These are phyloP conservation scores for Neofelis nebulosa DNA, from an alignment of 2,113 vertebrate species.

Conservation along the genomic window DNA sequence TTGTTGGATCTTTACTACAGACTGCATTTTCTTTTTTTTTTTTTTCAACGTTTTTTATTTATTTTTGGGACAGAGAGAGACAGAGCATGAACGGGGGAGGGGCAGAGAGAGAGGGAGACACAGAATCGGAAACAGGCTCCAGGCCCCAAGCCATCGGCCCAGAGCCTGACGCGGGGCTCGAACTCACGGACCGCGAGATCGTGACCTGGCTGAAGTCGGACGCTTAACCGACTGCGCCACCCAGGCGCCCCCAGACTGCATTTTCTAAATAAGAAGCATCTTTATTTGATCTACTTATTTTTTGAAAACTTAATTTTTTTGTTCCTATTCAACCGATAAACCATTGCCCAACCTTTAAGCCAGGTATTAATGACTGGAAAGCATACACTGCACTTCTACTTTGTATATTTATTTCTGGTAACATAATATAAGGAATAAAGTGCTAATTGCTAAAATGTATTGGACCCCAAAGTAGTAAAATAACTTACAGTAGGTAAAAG, in stretches of 20 bases:
- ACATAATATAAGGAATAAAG: not conserved
- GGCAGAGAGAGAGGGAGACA: too few species aligned
- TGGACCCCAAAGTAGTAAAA: not conserved
- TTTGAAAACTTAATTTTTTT: not conserved
- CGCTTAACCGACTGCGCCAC: too few species aligned
- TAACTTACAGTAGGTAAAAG: not conserved
- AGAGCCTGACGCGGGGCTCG: too few species aligned
- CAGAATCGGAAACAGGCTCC: too few species aligned
- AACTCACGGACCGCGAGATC: too few species aligned
- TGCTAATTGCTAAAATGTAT: slow-evolving; percentile 7
- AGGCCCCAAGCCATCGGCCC: too few species aligned
- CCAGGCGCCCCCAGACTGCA: too few species aligned
- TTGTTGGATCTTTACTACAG: not conserved
- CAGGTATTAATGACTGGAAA: not conserved
- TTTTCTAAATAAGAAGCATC: slow-evolving; percentile 41
- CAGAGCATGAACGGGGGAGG: too few species aligned
- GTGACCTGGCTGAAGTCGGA: too few species aligned
- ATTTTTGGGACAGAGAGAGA: too few species aligned
- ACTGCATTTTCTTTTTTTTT: slow-evolving; percentile 10
- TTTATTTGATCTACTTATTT: not conserved
- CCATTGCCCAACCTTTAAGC: not conserved
- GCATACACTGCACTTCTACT: not conserved
- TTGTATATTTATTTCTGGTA: not conserved
- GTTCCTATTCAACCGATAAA: not conserved
- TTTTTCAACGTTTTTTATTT: too few species aligned